phyloP scores from a whole-genome alignment of 2,113 vertebrate genomes.

The Oreochromis spilurus region DNA sequence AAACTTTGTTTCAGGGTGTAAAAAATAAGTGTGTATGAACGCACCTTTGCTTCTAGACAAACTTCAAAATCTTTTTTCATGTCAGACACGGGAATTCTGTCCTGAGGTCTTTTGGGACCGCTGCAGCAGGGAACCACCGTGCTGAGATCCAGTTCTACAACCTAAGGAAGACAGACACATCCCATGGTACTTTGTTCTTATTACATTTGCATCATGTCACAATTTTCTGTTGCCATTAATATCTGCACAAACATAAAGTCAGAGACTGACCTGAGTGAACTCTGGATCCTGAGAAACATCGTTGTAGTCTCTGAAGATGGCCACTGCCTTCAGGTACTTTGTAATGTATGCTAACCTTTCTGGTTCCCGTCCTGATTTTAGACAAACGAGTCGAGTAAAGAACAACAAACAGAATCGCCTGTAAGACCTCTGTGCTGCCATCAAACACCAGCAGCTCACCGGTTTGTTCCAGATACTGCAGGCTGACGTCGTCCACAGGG shows the following conservation, averaged over 20 bases:
- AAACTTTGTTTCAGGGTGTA: background rate
- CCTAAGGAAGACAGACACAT: constrained; percentile 12
- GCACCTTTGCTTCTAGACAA: constrained; percentile 85
- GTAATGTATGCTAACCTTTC: constrained; percentile 77
- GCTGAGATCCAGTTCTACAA: constrained; percentile 78
- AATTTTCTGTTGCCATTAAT: background rate
- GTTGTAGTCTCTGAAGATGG: constrained; percentile 89
- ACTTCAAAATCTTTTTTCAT: constrained; percentile 91
- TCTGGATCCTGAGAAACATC: constrained; percentile 84
- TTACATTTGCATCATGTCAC: background rate
- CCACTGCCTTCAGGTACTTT: constrained; percentile 84
- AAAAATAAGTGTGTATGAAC: rapidly evolving
- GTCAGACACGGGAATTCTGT: constrained; percentile 85
- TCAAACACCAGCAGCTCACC: constrained; percentile 63
- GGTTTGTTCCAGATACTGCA: constrained; percentile 89
- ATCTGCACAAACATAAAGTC: background rate
- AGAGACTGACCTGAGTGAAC: constrained; percentile 81
- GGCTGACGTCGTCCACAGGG: constrained; percentile 87
- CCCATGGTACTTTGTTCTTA: background rate
- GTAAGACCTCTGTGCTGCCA: rapidly evolving
- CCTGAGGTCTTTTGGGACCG: constrained; percentile 94
- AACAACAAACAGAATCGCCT: background rate
- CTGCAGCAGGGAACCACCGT: constrained; percentile 93
- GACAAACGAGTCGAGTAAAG: background rate
- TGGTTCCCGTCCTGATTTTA: constrained; percentile 80